A percentile compares a stretch with the other conserved stretches of the same genome.
Evolutionary conservation across 2,888 invertebrate genomes (phyloP).

Genomic region (Coelopa pilipes): DNA sequence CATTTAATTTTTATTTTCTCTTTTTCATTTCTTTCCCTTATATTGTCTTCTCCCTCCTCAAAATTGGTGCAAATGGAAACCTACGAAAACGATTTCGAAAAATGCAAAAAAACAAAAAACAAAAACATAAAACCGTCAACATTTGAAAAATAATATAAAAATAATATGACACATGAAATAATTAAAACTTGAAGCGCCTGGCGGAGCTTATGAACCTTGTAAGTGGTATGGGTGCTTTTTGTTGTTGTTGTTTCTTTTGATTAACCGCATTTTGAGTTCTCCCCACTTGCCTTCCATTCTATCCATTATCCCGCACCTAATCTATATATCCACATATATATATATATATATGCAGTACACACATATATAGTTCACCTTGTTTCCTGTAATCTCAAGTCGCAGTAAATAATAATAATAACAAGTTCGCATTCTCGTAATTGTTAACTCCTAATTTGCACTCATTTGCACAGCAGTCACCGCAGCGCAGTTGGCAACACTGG

Average conservation of each 20-base stretch:
- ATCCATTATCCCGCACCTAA: neutral
- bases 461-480: neutral
- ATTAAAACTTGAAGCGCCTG: slow-evolving; percentile 61
- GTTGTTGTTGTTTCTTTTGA: slow-evolving; percentile 49
- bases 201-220: slow-evolving; percentile 67
- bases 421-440: slow-evolving; percentile 6
- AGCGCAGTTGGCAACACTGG: slow-evolving; percentile 7
- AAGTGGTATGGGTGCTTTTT: slow-evolving; percentile 68
- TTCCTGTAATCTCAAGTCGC: no score
- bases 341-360: no score
- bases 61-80: slow-evolving; percentile 38
- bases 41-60: slow-evolving; percentile 26
- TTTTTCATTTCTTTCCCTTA: slow-evolving; percentile 33
- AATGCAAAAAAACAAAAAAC: slow-evolving; percentile 34
- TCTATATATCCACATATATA: no score
- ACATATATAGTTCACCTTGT: no score
- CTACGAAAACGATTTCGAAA: slow-evolving; percentile 6
- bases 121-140: no score
- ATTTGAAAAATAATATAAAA: slow-evolving; percentile 16
- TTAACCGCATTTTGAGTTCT: slow-evolving; percentile 44
- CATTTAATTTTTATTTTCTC: slow-evolving; percentile 37
- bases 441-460: slow-evolving; percentile 22
- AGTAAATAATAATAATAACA: no score
- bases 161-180: no score
- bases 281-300: slow-evolving; percentile 23